These are phyloP conservation scores for Bucco capensis DNA, from an alignment of 2,113 vertebrate genomes.

Conservation along the genomic window DNA sequence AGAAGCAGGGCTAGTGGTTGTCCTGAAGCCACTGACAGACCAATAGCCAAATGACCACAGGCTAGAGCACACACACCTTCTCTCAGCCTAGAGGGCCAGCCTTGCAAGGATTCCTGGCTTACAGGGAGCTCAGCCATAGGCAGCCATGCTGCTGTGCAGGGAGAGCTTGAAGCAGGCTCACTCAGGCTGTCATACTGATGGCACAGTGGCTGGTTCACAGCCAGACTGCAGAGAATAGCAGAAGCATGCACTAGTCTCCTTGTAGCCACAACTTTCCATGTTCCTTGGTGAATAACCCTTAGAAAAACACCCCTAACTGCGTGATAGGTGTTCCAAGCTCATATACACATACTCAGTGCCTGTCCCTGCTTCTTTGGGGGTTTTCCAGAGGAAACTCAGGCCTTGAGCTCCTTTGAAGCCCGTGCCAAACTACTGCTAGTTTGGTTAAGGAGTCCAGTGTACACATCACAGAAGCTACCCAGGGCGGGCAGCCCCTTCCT, in stretches of 20 bases:
- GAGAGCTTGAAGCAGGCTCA: neutral
- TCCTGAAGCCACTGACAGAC: too few species aligned
- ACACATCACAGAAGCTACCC: neutral
- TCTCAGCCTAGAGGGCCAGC: neutral
- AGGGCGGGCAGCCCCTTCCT: too few species aligned
- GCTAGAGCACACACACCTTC: too few species aligned
- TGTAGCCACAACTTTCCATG: neutral
- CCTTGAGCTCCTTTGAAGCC: neutral
- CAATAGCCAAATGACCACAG: accelerated
- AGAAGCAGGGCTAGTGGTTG: accelerated
- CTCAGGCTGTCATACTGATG: neutral
- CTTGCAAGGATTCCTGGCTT: neutral
- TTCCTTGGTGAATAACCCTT: neutral
- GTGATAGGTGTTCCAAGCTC: neutral
- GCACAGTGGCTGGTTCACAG: neutral
- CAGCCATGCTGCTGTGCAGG: neutral
- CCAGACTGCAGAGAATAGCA: neutral
- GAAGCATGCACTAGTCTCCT: neutral
- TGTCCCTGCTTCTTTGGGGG: neutral
- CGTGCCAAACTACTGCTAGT: neutral
- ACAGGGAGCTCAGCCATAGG: too few species aligned
- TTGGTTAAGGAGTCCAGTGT: neutral
- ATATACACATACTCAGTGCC: neutral
- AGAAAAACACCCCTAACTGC: too few species aligned
- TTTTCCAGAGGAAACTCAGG: neutral